phyloP scores from a whole-genome alignment of 2,797 vertebrate species.

The Darevskia nairensis region DNA sequence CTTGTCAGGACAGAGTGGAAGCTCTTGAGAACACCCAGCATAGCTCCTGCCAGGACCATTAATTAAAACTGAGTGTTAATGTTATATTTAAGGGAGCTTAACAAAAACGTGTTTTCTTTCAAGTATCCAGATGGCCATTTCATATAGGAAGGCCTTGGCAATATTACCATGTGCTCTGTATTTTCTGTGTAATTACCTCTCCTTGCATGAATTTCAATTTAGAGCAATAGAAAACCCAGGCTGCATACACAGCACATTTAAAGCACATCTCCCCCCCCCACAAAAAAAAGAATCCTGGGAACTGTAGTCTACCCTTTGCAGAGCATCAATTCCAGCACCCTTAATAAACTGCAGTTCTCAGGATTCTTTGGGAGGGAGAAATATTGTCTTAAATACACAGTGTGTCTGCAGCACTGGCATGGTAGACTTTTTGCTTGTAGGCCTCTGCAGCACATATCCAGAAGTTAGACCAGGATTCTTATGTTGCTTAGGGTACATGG shows the following conservation, averaged over 20 bases:
- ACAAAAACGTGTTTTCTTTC: not conserved
- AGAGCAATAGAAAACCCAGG: too few species aligned
- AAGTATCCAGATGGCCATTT: not conserved
- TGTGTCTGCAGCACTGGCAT: too few species aligned
- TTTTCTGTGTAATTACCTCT: not conserved
- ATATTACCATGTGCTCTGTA: not conserved
- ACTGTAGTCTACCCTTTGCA: too few species aligned
- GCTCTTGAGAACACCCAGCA: conserved; percentile 43
- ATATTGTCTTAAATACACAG: too few species aligned
- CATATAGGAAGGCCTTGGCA: not conserved
- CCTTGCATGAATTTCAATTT: not conserved
- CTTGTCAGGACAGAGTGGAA: conserved; percentile 40
- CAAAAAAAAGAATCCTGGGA: too few species aligned
- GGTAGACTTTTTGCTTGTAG: too few species aligned
- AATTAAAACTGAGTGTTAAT: conserved; percentile 5
- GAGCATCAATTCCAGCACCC: too few species aligned
- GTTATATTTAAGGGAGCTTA: conserved; percentile 22
- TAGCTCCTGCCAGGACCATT: conserved; percentile 41
- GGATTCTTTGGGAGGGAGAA: too few species aligned
- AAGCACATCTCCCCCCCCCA: too few species aligned
- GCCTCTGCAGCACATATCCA: too few species aligned
- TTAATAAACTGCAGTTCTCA: too few species aligned
- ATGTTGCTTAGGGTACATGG: not conserved
- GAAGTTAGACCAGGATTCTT: not conserved
- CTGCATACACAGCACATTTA: too few species aligned